phyloP scores from a whole-genome alignment of 2,797 vertebrate genomes.

The Pangasius mekongensis region DNA sequence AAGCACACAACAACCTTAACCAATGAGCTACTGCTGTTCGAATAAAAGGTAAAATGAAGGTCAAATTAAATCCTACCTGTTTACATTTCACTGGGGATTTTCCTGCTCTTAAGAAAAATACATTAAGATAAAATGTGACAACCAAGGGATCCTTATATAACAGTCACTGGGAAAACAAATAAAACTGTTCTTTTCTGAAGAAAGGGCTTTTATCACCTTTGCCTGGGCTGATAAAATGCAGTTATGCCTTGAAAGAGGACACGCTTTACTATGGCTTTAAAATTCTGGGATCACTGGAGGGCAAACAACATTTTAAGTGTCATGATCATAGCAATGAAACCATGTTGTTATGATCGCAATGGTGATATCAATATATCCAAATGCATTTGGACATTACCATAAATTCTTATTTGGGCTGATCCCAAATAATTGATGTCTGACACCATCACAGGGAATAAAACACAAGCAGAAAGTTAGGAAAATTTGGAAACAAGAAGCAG shows the following conservation, averaged over 20 bases:
- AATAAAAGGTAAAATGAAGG: not conserved
- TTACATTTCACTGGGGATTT: conserved; percentile 2
- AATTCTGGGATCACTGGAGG: not conserved
- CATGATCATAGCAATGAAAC: not conserved
- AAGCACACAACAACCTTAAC: not conserved
- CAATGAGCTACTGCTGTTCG: not conserved
- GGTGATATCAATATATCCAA: not conserved
- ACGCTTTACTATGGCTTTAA: conserved; percentile 9
- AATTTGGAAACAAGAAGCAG: not conserved
- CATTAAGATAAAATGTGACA: conserved; percentile 8
- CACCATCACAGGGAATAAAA: not conserved
- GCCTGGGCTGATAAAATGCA: not conserved
- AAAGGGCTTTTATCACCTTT: conserved; percentile 15
- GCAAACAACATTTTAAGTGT: not conserved
- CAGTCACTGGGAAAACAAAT: not conserved
- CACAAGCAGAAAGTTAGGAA: not conserved
- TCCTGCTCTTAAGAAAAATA: not conserved
- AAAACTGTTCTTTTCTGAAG: conserved; percentile 1
- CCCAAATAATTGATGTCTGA: not conserved
- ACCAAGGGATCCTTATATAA: not conserved
- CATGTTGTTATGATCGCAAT: conserved; percentile 1
- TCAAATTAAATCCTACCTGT: not conserved
- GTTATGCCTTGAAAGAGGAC: not conserved
- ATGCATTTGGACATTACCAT: not conserved
- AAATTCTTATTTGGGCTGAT: not conserved